Evolutionary conservation across 2,113 vertebrate species (phyloP).

Genomic region (Halichoerus grypus): DNA sequence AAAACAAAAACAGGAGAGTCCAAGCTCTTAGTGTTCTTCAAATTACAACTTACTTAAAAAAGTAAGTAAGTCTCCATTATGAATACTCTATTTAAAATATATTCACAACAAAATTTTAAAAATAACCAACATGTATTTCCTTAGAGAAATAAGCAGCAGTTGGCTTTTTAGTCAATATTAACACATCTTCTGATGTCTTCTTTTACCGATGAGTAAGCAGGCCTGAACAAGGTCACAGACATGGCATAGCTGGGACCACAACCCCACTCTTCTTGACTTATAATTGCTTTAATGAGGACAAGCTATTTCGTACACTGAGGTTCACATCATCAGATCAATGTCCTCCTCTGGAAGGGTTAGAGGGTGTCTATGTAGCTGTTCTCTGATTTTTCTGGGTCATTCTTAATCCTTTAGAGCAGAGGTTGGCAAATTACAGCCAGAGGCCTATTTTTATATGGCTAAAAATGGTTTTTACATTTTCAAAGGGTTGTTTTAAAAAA

Average conservation of each 20-base stretch:
- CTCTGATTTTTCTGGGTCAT: background rate
- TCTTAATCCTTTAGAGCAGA: background rate
- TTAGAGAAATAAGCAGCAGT: background rate
- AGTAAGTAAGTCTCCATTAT: conserved; percentile 66
- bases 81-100: background rate
- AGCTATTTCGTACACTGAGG: background rate
- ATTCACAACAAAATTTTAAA: background rate
- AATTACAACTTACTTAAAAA: conserved; percentile 70
- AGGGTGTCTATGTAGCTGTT: background rate
- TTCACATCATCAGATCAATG: background rate
- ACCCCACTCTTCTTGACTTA: background rate
- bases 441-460: background rate
- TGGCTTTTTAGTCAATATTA: conserved; percentile 35
- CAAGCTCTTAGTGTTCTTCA: conserved; percentile 16
- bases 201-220: conserved; percentile 4
- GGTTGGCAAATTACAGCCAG: background rate
- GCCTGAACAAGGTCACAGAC: background rate
- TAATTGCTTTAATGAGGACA: background rate
- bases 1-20: background rate
- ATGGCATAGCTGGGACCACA: background rate
- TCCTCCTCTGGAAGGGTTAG: background rate
- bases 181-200: background rate
- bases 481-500: background rate
- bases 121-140: background rate
- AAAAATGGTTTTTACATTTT: conserved; percentile 18